phyloP scores from a whole-genome alignment of 1,140 invertebrate genomes.

The Melipona quadrifasciata region DNA sequence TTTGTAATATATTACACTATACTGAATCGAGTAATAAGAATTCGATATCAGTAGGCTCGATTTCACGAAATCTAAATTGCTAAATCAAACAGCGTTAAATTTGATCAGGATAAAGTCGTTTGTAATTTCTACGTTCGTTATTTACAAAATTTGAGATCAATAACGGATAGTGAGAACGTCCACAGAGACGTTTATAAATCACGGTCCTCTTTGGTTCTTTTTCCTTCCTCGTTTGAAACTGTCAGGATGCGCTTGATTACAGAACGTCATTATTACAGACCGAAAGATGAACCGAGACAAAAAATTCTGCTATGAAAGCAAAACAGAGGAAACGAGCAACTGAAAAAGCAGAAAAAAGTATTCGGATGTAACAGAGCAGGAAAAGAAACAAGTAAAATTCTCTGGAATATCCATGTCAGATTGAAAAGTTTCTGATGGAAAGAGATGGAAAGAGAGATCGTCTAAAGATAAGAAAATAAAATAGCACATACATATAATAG shows the following conservation, averaged over 20 bases:
- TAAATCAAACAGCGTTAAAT: constrained; percentile 29
- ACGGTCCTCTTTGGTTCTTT: constrained; percentile 26
- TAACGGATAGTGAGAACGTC: constrained; percentile 64
- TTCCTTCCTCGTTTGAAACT: constrained; percentile 44
- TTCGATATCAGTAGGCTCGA: background rate
- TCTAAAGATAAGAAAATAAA: background rate
- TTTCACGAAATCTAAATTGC: constrained; percentile 1
- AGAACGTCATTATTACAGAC: constrained; percentile 73
- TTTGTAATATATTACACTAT: too few species aligned
- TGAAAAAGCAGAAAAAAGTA: background rate
- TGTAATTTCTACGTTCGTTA: constrained; percentile 50
- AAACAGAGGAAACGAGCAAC: background rate
- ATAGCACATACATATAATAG: constrained; percentile 21
- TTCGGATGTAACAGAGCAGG: background rate
- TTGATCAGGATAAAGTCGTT: constrained; percentile 43
- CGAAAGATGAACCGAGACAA: background rate
- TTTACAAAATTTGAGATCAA: constrained; percentile 66
- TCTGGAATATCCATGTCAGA: constrained; percentile 75
- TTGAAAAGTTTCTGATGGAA: constrained; percentile 70
- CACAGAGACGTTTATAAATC: constrained; percentile 66
- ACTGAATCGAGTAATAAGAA: too few species aligned
- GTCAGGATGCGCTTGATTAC: constrained; percentile 73
- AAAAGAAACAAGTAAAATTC: constrained; percentile 45
- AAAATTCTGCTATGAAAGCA: background rate
- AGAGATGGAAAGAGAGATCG: constrained; percentile 12